Conservation (phyloP, 2,888 invertebrate genomes). For the Artemia sinica region DNA sequence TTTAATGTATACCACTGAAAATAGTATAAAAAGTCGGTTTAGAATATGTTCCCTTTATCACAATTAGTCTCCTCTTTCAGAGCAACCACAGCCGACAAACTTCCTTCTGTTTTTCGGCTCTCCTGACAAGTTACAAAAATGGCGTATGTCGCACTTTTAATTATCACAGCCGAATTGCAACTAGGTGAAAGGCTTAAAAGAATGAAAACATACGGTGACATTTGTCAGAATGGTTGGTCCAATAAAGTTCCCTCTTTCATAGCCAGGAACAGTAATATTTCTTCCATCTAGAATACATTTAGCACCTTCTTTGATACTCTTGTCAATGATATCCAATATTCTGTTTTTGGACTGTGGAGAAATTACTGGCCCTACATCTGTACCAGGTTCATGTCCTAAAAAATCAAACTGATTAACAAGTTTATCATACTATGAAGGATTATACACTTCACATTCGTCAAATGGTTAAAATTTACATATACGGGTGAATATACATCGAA, state of each 20-base stretch:
- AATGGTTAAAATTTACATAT: too few species aligned
- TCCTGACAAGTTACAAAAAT: background rate
- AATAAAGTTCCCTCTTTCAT: constrained; percentile 92
- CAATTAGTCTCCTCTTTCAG: background rate
- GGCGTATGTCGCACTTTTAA: background rate
- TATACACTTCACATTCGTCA: too few species aligned
- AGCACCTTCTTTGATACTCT: constrained; percentile 69
- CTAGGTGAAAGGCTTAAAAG: constrained; percentile 19
- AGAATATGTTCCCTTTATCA: too few species aligned
- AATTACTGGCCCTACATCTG: constrained; percentile 66
- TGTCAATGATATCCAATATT: constrained; percentile 61
- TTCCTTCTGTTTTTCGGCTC: too few species aligned
- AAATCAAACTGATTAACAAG: background rate
- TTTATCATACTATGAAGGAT: too few species aligned
- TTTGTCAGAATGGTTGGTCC: constrained; percentile 82
- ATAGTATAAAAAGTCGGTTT: too few species aligned
- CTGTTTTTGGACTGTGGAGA: constrained; percentile 72
- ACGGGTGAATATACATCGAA: too few species aligned
- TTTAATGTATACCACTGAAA: too few species aligned
- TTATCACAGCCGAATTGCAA: constrained; percentile 18
- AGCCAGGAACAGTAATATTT: constrained; percentile 59
- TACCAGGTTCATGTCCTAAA: constrained; percentile 38
- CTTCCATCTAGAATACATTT: constrained; percentile 75
- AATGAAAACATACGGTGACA: constrained; percentile 42
- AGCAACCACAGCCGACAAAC: background rate